Evolutionary conservation across 2,113 vertebrate species (phyloP).

Genomic region (Corythaeola cristata): DNA sequence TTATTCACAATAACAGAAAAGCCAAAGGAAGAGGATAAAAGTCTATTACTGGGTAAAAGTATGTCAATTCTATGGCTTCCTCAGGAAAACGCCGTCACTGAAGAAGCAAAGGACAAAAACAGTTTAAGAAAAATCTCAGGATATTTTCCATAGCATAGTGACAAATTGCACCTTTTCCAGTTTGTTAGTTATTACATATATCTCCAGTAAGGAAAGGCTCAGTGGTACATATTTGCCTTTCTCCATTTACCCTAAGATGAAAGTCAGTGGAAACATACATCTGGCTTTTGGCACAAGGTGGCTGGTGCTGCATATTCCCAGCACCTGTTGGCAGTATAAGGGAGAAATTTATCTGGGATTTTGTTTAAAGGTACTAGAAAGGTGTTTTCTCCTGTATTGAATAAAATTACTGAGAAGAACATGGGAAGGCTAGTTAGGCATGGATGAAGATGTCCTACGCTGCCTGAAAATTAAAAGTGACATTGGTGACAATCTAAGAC

Average conservation of each 20-base stretch:
- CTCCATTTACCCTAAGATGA: neutral
- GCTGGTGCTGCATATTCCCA: neutral
- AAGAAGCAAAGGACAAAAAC: neutral
- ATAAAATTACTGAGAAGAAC: neutral
- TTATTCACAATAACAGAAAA: neutral
- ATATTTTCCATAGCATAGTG: neutral
- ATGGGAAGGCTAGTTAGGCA: neutral
- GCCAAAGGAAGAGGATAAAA: neutral
- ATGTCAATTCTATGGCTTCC: neutral
- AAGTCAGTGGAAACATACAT: neutral
- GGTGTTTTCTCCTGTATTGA: neutral
- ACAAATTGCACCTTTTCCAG: neutral
- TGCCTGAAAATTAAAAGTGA: neutral
- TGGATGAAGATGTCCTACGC: neutral
- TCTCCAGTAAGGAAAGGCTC: neutral
- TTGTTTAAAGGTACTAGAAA: neutral
- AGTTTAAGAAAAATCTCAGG: neutral
- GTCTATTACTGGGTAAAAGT: neutral
- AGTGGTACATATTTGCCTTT: neutral
- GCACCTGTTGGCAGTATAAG: neutral
- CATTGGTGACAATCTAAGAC: neutral
- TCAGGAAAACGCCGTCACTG: neutral
- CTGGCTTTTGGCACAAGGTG: neutral
- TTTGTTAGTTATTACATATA: neutral
- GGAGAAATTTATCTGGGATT: neutral